Percentiles rank a stretch among this genome's conserved stretches.
These are phyloP conservation scores for Larimichthys polyactis DNA, from an alignment of 2,113 vertebrate species.

Conservation along the genomic window DNA sequence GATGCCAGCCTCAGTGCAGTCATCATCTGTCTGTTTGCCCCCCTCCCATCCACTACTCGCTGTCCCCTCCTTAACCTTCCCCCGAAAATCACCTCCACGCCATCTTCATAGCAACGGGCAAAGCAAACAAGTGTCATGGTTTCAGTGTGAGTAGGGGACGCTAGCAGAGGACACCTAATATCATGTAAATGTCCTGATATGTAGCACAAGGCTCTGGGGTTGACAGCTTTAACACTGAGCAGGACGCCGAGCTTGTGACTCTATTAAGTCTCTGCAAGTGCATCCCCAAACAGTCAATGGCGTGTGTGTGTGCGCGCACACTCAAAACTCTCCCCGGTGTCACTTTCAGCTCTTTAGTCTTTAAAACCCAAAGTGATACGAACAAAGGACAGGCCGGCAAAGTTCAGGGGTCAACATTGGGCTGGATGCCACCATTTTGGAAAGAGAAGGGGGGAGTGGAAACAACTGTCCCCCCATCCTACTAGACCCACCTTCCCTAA, in stretches of 20 bases:
- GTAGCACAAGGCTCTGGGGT: slow-evolving; percentile 69
- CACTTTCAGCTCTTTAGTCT: slow-evolving; percentile 78
- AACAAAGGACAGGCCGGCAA: slow-evolving; percentile 75
- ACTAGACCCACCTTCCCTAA: not conserved
- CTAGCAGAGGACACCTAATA: slow-evolving; percentile 80
- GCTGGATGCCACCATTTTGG: slow-evolving; percentile 74
- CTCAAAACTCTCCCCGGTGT: slow-evolving; percentile 67
- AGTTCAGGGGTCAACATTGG: slow-evolving; percentile 77
- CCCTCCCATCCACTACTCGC: not conserved
- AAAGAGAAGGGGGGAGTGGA: slow-evolving; percentile 41
- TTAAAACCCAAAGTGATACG: slow-evolving; percentile 64
- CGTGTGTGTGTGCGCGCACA: slow-evolving; percentile 41
- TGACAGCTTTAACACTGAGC: slow-evolving; percentile 82
- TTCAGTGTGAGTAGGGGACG: slow-evolving; percentile 70
- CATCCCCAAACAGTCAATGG: slow-evolving; percentile 77
- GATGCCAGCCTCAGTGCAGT: slow-evolving; percentile 15
- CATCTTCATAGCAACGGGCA: slow-evolving; percentile 80
- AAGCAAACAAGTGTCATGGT: slow-evolving; percentile 84
- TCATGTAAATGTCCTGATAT: slow-evolving; percentile 85
- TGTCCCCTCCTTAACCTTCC: slow-evolving; percentile 55
- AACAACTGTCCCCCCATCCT: slow-evolving; percentile 30
- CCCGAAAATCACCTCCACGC: slow-evolving; percentile 69
- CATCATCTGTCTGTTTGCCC: slow-evolving; percentile 40
- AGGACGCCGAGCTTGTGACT: slow-evolving; percentile 74
- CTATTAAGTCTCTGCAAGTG: slow-evolving; percentile 75